phyloP scores from a whole-genome alignment of 2,797 vertebrate species.

The Lophura swinhoii region DNA sequence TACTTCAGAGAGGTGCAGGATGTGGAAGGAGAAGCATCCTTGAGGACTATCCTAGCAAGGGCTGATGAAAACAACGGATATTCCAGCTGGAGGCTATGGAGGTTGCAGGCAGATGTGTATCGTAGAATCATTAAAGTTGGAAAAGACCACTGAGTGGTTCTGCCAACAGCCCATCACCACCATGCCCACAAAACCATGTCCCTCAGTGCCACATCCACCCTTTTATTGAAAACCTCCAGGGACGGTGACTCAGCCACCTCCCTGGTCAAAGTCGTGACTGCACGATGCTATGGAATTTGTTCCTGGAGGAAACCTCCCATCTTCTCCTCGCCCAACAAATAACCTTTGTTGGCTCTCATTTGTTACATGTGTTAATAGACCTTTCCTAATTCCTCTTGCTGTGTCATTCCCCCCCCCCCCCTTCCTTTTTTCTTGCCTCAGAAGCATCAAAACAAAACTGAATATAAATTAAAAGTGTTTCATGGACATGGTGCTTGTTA shows the following conservation, averaged over 20 bases:
- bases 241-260: too few relatives aligned
- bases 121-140: too few relatives aligned
- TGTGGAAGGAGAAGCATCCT: not conserved
- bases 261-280: not conserved
- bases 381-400: not conserved
- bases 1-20: not conserved
- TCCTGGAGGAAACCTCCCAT: not conserved
- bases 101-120: not conserved
- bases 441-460: not conserved
- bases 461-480: not conserved
- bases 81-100: fast-evolving
- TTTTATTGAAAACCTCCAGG: too few relatives aligned
- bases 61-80: not conserved
- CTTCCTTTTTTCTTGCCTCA: not conserved
- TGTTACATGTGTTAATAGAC: not conserved
- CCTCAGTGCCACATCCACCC: too few relatives aligned
- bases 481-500: not conserved
- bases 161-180: too few relatives aligned
- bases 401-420: fast-evolving
- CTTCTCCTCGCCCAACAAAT: not conserved
- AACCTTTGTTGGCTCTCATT: not conserved
- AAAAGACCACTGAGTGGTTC: too few relatives aligned
- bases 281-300: not conserved
- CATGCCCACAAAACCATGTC: too few relatives aligned
- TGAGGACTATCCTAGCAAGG: not conserved